Conservation (phyloP, 2,888 invertebrate genomes). For the Psylliodes chrysocephalus region DNA sequence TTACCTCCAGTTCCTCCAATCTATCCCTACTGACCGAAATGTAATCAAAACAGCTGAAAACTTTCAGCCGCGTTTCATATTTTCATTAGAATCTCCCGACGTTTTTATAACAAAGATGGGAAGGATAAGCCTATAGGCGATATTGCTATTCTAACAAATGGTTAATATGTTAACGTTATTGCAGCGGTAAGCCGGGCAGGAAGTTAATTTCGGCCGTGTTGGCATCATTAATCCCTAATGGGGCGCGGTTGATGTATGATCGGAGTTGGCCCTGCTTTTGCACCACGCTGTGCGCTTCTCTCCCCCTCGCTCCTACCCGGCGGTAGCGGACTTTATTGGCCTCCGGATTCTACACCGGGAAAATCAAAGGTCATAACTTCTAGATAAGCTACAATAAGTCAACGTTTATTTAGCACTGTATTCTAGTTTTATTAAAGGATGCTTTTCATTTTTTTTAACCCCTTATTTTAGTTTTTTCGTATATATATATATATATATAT, state of each 20-base stretch:
- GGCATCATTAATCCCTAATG: conserved; percentile 67
- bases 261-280: conserved; percentile 53
- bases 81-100: conserved; percentile 44
- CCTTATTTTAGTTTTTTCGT: too few species aligned
- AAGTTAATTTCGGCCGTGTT: conserved; percentile 66
- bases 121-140: conserved; percentile 53
- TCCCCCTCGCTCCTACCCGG: conserved; percentile 32
- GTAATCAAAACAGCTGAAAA: conserved; percentile 12
- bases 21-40: background rate
- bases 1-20: too few species aligned
- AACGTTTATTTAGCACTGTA: conserved; percentile 8
- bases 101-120: conserved; percentile 52
- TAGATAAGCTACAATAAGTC: conserved; percentile 34
- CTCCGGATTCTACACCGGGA: conserved; percentile 38
- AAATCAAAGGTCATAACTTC: conserved; percentile 47
- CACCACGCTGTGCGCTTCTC: conserved; percentile 34
- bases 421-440: background rate
- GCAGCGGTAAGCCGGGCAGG: conserved; percentile 65
- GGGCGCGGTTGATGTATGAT: conserved; percentile 67
- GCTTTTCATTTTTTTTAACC: too few species aligned
- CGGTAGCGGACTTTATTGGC: conserved; percentile 38
- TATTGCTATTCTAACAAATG: conserved; percentile 65
- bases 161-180: conserved; percentile 67
- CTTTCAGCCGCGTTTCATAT: conserved; percentile 34
- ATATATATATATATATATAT: too few species aligned